Evolutionary conservation across 2,797 vertebrate species (phyloP).

Genomic region (Podargus strigoides): DNA sequence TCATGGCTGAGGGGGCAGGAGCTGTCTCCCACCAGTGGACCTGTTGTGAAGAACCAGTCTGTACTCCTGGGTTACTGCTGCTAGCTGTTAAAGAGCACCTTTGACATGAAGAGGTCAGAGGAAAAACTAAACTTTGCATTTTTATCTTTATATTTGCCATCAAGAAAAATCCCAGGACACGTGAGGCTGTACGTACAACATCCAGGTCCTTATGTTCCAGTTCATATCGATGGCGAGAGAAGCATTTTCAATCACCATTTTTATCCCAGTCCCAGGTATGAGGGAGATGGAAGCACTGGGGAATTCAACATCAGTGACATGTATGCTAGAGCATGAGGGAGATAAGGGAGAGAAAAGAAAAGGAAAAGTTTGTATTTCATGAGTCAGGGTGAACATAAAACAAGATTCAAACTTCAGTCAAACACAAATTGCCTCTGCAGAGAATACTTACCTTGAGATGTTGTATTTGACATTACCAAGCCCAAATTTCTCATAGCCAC

Average conservation of each 20-base stretch:
- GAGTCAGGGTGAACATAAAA: background rate
- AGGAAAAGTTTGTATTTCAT: background rate
- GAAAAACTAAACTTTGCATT: background rate
- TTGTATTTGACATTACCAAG: constrained; percentile 69
- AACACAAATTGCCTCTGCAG: background rate
- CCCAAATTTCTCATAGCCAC: constrained; percentile 56
- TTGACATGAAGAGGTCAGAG: background rate
- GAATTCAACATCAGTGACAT: constrained; percentile 61
- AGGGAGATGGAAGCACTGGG: constrained; percentile 64
- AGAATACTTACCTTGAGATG: constrained; percentile 66
- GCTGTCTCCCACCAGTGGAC: background rate
- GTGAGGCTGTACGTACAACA: constrained; percentile 63
- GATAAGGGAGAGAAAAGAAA: background rate
- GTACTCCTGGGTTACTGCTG: background rate
- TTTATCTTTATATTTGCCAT: background rate
- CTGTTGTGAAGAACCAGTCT: background rate
- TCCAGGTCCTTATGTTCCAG: constrained; percentile 68
- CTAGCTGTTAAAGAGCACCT: background rate
- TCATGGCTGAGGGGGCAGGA: background rate
- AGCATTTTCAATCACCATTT: constrained; percentile 60
- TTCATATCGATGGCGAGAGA: constrained; percentile 33
- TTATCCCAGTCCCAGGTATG: constrained; percentile 62
- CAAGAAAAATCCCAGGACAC: background rate
- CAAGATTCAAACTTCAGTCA: background rate
- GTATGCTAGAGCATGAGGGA: constrained; percentile 58